Evolutionary conservation across 2,888 invertebrate genomes (phyloP), one percentile per base, ranked within the genome.

Genomic region (Lasioglossum vierecki): DNA sequence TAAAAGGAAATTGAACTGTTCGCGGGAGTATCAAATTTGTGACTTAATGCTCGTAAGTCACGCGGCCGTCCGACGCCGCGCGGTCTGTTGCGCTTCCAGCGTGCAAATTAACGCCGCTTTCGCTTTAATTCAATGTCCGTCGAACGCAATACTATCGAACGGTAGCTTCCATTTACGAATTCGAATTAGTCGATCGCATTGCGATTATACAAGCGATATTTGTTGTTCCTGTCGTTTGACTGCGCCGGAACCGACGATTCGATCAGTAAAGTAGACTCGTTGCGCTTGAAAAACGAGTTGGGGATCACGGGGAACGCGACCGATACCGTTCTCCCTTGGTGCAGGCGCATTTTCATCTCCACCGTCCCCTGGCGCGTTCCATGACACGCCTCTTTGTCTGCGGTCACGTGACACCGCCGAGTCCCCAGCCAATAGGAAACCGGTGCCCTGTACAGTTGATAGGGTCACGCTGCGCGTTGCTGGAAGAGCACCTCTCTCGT

Each of bases 1-100:
- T 83, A 86, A 80, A 85, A 86, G 86, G 85, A 86, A 86, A 86
- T 86, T 86, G 86, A 77, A 86, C 85, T 86, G 85, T 83, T 85
- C 77, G 80, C 72, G 77, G 26, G 53, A 66, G 75, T 73, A 73
- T 79, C 66, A 77, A 30, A 30, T 86, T 80, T 73, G 68, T 78
- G 85, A 85, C 71, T 84, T 75, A 71, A 82, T 70, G 75, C 83
- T 78, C 86, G 53, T 85, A 86, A 85, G 80, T 82, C 72, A 83
- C 74, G 35, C 35, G 41, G 26, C 66, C 26, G 53, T n/a, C 30
- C 63, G 63, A 30, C 63, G 22, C 35, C 18, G 26, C 60, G 35
- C 79, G 35, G 73, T 73, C 9, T 68, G 41, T 53, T 63, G 30
- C 60, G 57, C 18, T n/a, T 18, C 44, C n/a, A 30, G 46, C 18